These are phyloP conservation scores for Aplochiton taeniatus DNA, from an alignment of 2,797 vertebrate genomes.

Conservation along the genomic window DNA sequence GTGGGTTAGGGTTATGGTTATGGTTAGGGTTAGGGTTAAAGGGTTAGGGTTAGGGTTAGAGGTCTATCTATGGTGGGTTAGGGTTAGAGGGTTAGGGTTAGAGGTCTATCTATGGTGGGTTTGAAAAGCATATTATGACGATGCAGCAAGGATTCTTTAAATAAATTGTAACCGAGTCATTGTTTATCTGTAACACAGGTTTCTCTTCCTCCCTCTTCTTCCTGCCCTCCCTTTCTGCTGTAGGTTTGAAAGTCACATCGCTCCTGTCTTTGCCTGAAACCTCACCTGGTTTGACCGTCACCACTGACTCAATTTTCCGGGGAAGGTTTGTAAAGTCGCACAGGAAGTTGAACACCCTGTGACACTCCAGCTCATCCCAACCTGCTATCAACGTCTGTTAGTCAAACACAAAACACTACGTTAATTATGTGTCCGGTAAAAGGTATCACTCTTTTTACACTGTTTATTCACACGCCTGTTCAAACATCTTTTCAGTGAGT, in stretches of 20 bases:
- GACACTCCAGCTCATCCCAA: conserved; percentile 89
- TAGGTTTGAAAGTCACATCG: no score
- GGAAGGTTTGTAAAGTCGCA: conserved; percentile 80
- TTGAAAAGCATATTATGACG: no score
- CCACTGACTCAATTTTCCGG: conserved; percentile 74
- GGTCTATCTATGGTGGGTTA: no score
- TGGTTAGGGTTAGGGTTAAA: no score
- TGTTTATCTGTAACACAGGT: background rate
- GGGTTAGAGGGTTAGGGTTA: no score
- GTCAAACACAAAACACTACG: conserved; percentile 5
- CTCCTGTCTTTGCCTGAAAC: background rate
- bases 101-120: no score
- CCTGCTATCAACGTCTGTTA: conserved; percentile 86
- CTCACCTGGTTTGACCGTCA: conserved; percentile 81
- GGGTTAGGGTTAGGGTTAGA: no score
- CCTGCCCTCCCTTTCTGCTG: background rate
- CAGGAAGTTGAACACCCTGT: conserved; percentile 85
- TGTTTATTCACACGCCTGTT: background rate
- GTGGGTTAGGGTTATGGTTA: no score
- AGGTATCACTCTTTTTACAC: background rate
- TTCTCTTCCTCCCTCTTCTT: background rate
- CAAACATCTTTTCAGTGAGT: no score
- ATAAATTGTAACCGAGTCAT: background rate
- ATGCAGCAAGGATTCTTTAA: background rate
- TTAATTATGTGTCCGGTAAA: no score